Evolutionary conservation across 1,140 invertebrate species (phyloP).

Genomic region (Tribolium castaneum): DNA sequence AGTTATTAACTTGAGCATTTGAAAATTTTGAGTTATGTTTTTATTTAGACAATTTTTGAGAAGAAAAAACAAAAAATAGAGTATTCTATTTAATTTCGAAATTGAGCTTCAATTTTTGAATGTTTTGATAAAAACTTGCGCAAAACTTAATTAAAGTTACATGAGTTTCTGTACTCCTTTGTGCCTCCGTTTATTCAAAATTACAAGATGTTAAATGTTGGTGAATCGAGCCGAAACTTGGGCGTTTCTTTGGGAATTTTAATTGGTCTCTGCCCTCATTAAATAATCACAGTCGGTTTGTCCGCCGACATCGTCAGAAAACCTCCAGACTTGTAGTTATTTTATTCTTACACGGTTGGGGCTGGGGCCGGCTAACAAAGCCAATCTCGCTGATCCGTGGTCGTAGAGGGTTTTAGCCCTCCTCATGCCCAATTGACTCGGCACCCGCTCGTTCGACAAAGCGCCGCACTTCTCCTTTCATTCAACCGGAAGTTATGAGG

Average conservation of each 20-base stretch:
- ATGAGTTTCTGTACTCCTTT: too few species aligned
- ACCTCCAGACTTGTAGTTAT: slow-evolving; percentile 34
- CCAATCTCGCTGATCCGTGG: slow-evolving; percentile 58
- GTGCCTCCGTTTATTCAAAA: too few species aligned
- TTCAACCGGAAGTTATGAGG: slow-evolving; percentile 59
- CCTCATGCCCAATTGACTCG: slow-evolving; percentile 59
- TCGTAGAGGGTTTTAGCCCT: slow-evolving; percentile 50
- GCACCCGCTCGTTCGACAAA: slow-evolving; percentile 53
- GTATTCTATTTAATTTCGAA: too few species aligned
- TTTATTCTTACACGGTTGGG: slow-evolving; percentile 50
- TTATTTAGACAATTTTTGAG: too few species aligned
- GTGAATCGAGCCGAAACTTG: too few species aligned
- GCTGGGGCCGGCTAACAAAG: slow-evolving; percentile 56
- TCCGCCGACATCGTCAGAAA: neutral
- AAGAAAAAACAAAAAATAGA: too few species aligned
- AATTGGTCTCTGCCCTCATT: neutral
- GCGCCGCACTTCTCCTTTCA: slow-evolving; percentile 50
- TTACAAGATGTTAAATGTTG: too few species aligned
- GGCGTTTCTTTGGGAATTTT: neutral
- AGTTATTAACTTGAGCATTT: too few species aligned
- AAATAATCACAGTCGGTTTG: neutral
- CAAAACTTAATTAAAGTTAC: too few species aligned
- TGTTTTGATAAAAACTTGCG: too few species aligned
- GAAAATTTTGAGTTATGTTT: too few species aligned
- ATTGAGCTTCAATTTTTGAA: too few species aligned